Evolutionary conservation across 1,140 invertebrate species (phyloP), one percentile per base, ranked within the genome.

Genomic region (Microplitis demolitor): DNA sequence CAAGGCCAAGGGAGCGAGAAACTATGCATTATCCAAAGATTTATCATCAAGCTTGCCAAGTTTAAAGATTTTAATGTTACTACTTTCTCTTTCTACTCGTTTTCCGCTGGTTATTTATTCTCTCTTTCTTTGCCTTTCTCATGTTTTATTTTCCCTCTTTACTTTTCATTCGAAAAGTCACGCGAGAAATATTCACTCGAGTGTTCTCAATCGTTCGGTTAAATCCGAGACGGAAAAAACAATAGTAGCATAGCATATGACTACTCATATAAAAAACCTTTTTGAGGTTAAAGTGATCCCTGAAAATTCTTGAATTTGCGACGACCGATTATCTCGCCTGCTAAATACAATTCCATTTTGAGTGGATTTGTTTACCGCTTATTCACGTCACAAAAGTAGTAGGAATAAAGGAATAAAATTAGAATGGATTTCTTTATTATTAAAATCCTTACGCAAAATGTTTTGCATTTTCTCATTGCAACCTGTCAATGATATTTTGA

Each of bases 281-380:
- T 56, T 4, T 8, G 33, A 24, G 9, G 24, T 5, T 33, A 13
- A 16, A 37, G n/a, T 37, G 14, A 58, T 35, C 6, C 33, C 8
- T 31, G 33, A 31, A 14, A 68, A 68, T 68, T 68, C 54, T 60
- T 58, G 4, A 58, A 58, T 69, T 31, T 58, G 34, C 35, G 56
- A 69, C 67, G 60, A 45, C 37, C 69, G 63, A 63, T 70, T 70
- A 70, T 61, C 56, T 37, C 13, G 8, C 67, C 37, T 50, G 56
- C 33, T 45, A 69, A 69, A 69, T 34, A 61, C 56, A 60, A 60
- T 69, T 39, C n/a, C 24, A 68, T 37, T 11, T 31, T 45, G 34
- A 31, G 16, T 69, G 9, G 58, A 6, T 24, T 35, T n/a, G 33
- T 24, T 0, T 24, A 24, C 24, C 11, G 5, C 0, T 61, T 24